Evolutionary conservation across 2,113 vertebrate species (phyloP), one percentile per base, ranked within the genome.

Genomic region (Todiramphus saurophagus): DNA sequence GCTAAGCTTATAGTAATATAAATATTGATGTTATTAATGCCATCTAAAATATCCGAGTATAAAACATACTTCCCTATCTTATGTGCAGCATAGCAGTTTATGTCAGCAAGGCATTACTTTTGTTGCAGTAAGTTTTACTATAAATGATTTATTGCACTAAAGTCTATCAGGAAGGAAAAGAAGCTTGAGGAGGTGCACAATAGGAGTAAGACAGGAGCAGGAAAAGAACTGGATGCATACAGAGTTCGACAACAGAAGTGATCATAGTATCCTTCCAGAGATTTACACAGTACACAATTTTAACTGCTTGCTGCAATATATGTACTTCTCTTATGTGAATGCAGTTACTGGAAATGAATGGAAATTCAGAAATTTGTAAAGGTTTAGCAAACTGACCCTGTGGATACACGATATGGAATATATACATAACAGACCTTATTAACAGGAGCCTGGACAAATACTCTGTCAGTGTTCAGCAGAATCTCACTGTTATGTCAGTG

Each of bases 11-110:
- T 48, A 27, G 55, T 27, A 90, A 70, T 37, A 86, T 94, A 90
- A 94, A 91, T 92, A 94, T 51, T 91, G 56, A 92, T 77, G 60
- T 68, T 96, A 94, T 90, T 96, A 90, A 94, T 87, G 87, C 48
- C 63, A 80, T 33, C 59, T 24, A 62, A 86, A 81, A 23, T 78
- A 94, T 51, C 37, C 18, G 94, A 84, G 51, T 63, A 63, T 41
- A 89, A 96, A 89, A 85, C 44, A 86, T 27, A 88, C 31, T 50
- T 93, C 59, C 51, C 20, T 17, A 70, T 69, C 30, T 28, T 67
- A 11, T 33, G 25, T n/a, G 37, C 39, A 92, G 4, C 11, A 21
- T 9, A 60, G 63, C 68, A 75, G 76, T 83, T 95, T 83, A 63
- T 91, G 55, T 78, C 83, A 87, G 27, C 15, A 67, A 96, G 55